These are phyloP conservation scores for Drosophila aldrichi DNA, from an alignment of 2,888 invertebrate species.

Conservation along the genomic window DNA sequence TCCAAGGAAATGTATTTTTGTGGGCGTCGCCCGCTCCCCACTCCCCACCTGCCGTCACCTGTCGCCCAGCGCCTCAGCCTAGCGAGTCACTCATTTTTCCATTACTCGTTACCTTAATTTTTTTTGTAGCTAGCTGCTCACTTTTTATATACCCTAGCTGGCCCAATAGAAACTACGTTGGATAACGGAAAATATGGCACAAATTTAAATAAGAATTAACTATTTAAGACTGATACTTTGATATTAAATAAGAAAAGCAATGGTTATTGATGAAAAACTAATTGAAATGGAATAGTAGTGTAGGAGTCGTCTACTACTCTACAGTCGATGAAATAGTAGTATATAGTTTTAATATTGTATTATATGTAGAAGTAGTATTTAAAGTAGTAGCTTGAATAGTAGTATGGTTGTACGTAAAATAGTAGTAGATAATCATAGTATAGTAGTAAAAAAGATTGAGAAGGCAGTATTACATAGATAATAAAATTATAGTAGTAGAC, in stretches of 20 bases:
- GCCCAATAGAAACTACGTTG: background rate
- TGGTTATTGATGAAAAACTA: too few relatives aligned
- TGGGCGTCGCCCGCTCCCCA: slow-evolving; percentile 48
- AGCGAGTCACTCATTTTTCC: slow-evolving; percentile 42
- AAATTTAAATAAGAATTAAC: background rate
- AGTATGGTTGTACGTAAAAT: background rate
- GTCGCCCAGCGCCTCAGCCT: background rate
- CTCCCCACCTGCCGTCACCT: slow-evolving; percentile 4
- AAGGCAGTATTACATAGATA: background rate
- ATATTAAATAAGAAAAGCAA: background rate
- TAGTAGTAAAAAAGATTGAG: background rate
- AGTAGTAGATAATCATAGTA: background rate
- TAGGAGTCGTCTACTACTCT: too few relatives aligned
- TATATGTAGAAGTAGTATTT: background rate
- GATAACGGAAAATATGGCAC: background rate
- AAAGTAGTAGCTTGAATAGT: background rate
- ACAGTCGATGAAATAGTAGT: too few relatives aligned
- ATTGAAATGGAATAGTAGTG: background rate
- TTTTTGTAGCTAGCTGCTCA: slow-evolving; percentile 5
- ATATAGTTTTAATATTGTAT: too few relatives aligned
- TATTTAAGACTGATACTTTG: background rate
- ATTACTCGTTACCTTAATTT: slow-evolving; percentile 32
- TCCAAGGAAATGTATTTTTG: slow-evolving; percentile 73
- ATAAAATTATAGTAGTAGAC: background rate
- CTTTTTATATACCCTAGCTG: slow-evolving; percentile 18